Conservation (phyloP, 2,113 vertebrate species). For the Scalopus aquaticus region DNA sequence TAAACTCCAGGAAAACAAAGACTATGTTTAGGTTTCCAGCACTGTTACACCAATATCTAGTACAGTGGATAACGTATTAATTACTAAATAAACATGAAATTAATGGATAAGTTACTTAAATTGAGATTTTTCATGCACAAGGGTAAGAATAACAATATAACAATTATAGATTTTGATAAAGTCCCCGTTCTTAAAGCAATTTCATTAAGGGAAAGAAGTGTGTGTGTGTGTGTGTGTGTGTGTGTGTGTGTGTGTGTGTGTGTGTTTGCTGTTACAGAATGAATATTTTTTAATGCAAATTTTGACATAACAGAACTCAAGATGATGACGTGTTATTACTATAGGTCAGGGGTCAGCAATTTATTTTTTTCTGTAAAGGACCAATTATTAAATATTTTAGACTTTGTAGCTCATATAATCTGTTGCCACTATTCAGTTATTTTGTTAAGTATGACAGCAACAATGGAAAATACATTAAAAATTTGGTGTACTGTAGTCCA, state of each 20-base stretch:
- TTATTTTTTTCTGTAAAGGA: neutral
- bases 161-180: neutral
- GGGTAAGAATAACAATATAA: neutral
- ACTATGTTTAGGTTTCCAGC: neutral
- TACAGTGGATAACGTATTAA: neutral
- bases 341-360: neutral
- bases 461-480: neutral
- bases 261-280: neutral
- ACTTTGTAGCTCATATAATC: neutral
- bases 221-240: neutral
- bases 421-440: neutral
- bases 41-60: neutral
- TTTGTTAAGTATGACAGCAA: neutral
- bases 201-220: neutral
- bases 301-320: neutral
- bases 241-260: neutral
- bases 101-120: neutral
- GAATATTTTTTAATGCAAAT: neutral
- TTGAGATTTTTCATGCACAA: neutral
- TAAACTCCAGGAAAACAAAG: neutral
- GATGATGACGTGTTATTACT: neutral
- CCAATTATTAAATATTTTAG: neutral
- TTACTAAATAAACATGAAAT: neutral
- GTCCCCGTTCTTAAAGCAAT: neutral
- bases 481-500: neutral